Evolutionary conservation across 2,797 vertebrate species (phyloP).

Genomic region (Onychomys arenicola): DNA sequence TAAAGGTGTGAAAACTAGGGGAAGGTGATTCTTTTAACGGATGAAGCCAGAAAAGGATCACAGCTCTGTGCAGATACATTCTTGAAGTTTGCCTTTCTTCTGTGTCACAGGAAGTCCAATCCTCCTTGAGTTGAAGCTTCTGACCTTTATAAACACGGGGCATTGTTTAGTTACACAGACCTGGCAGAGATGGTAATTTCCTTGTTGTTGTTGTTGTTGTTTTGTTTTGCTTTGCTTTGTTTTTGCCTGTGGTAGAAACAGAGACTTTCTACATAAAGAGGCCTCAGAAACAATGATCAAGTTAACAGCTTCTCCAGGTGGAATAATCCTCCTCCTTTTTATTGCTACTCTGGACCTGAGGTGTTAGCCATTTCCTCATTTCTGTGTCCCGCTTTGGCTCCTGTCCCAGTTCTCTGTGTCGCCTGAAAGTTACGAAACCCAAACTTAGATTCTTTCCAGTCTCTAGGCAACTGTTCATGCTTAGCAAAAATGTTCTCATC

Average conservation of each 20-base stretch:
- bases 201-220: slow-evolving; percentile 43
- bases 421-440: slow-evolving; percentile 54
- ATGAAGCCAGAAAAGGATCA: background rate
- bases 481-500: slow-evolving; percentile 60
- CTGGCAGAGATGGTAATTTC: slow-evolving; percentile 38
- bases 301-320: slow-evolving; percentile 69
- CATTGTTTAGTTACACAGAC: slow-evolving; percentile 27
- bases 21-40: background rate
- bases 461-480: slow-evolving; percentile 55
- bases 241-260: slow-evolving; percentile 4
- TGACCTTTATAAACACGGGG: background rate
- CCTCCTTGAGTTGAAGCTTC: background rate
- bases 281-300: slow-evolving; percentile 56
- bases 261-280: slow-evolving; percentile 53
- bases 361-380: slow-evolving; percentile 64
- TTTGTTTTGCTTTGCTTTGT: background rate
- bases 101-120: slow-evolving; percentile 16
- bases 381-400: slow-evolving; percentile 60
- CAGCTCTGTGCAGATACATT: background rate
- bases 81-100: background rate
- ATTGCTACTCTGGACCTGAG: slow-evolving; percentile 34
- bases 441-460: slow-evolving; percentile 54
- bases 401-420: slow-evolving; percentile 54
- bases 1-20: slow-evolving; percentile 6
- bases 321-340: slow-evolving; percentile 24